A percentile compares a stretch with the other conserved stretches of the same genome.
These are phyloP conservation scores for Thelaira solivaga DNA, from an alignment of 2,888 invertebrate species.

Conservation along the genomic window DNA sequence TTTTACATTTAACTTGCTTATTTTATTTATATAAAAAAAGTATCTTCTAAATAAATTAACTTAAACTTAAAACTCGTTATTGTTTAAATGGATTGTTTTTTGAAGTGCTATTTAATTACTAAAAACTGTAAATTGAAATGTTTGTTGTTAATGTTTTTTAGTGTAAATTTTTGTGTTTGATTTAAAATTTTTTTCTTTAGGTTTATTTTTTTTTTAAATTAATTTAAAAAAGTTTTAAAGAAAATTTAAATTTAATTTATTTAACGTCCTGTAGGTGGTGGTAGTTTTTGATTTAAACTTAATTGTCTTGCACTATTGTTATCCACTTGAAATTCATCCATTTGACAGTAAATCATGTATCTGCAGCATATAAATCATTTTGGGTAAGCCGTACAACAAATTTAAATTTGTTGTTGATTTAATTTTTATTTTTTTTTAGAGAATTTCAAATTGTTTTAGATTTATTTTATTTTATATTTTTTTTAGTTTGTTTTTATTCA, in stretches of 20 bases:
- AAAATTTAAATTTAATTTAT: conserved; percentile 10
- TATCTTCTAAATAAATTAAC: conserved; percentile 10
- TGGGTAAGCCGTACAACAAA: background rate
- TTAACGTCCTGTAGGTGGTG: conserved; percentile 71
- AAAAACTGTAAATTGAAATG: background rate
- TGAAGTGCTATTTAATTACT: conserved; percentile 18
- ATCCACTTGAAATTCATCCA: conserved; percentile 89
- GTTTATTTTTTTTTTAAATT: background rate
- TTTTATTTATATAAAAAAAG: conserved; percentile 4
- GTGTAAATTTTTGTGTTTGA: background rate
- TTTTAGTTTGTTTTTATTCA: conserved; percentile 1
- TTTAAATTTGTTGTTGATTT: background rate
- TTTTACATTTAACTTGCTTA: background rate
- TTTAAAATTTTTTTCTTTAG: background rate
- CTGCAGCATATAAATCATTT: conserved; percentile 75
- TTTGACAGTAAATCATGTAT: conserved; percentile 91
- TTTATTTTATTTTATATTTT: conserved; percentile 11
- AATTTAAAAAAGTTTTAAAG: background rate
- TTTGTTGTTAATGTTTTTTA: background rate
- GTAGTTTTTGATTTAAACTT: conserved; percentile 71
- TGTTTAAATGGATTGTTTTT: conserved; percentile 46
- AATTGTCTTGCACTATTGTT: conserved; percentile 79
- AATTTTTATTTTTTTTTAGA: background rate
- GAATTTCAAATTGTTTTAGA: conserved; percentile 22
- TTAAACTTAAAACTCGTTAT: conserved; percentile 38